A percentile compares a stretch with the other conserved stretches of the same genome.
Conservation (phyloP, 2,888 invertebrate species). For the Nebria brevicollis region DNA sequence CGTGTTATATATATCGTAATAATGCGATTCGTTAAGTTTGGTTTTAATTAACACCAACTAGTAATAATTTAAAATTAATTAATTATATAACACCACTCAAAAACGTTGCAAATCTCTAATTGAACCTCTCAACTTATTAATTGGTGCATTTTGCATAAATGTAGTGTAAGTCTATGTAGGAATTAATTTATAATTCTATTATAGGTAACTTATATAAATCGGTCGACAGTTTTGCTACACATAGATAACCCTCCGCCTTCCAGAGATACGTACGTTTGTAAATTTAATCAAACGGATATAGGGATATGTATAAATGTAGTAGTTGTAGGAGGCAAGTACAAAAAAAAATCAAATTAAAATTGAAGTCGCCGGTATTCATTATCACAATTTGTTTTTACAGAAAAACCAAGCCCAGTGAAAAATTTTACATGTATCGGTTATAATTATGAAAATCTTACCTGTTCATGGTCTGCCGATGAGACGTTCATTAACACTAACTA, state of each 20-base stretch:
- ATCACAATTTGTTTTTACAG: constrained; percentile 57
- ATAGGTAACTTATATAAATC: constrained; percentile 68
- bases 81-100: no score
- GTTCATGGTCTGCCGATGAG: constrained; percentile 75
- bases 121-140: no score
- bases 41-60: no score
- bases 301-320: constrained; percentile 68
- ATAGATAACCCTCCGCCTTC: constrained; percentile 68
- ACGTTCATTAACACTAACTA: constrained; percentile 70
- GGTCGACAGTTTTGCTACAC: constrained; percentile 70
- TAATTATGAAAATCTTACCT: constrained; percentile 79
- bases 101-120: no score
- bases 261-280: constrained; percentile 68
- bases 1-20: no score
- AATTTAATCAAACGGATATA: constrained; percentile 59
- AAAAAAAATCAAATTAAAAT: neutral
- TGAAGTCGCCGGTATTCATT: constrained; percentile 41
- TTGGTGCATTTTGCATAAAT: no score
- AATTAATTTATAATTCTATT: constrained; percentile 32
- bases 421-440: constrained; percentile 79
- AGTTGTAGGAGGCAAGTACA: constrained; percentile 68
- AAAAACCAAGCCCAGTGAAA: constrained; percentile 70
- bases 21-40: no score
- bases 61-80: no score
- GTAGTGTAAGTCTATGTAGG: no score